These are phyloP conservation scores for Spea bombifrons DNA, from an alignment of 2,113 vertebrate genomes.

Conservation along the genomic window DNA sequence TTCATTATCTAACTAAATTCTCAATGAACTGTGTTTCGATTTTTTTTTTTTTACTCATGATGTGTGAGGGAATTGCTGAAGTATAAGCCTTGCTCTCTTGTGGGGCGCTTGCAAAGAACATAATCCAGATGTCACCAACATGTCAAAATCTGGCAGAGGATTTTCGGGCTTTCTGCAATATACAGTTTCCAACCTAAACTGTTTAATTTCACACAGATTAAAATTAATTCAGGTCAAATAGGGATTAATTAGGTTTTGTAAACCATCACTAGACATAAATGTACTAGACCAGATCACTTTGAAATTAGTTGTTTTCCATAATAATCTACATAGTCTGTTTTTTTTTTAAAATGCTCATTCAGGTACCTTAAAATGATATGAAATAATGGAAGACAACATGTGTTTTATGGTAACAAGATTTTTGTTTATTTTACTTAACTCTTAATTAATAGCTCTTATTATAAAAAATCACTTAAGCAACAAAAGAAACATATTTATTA, in stretches of 20 bases:
- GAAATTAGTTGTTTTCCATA: slow-evolving; percentile 61
- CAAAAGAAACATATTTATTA: too few species aligned
- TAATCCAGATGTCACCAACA: slow-evolving; percentile 49
- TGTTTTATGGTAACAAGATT: too few species aligned
- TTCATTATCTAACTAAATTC: too few species aligned
- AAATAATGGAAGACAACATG: slow-evolving; percentile 52
- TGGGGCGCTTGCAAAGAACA: slow-evolving; percentile 42
- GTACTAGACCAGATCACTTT: slow-evolving; percentile 53
- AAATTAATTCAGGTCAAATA: slow-evolving; percentile 67
- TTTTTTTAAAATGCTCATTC: slow-evolving; percentile 54
- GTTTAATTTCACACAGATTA: slow-evolving; percentile 63
- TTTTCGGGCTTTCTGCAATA: slow-evolving; percentile 49
- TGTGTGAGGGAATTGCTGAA: slow-evolving; percentile 8
- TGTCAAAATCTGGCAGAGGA: slow-evolving; percentile 42
- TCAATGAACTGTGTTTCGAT: background rate
- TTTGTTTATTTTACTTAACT: too few species aligned
- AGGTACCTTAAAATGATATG: slow-evolving; percentile 57
- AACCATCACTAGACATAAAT: slow-evolving; percentile 58
- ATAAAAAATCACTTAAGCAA: too few species aligned
- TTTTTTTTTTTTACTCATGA: background rate
- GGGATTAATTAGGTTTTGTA: slow-evolving; percentile 66
- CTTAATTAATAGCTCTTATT: too few species aligned
- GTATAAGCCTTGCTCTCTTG: slow-evolving; percentile 40
- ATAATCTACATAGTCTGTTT: slow-evolving; percentile 39
- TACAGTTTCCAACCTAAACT: slow-evolving; percentile 53